Conservation (phyloP, 2,113 vertebrate species). For the Bubo scandiacus region DNA sequence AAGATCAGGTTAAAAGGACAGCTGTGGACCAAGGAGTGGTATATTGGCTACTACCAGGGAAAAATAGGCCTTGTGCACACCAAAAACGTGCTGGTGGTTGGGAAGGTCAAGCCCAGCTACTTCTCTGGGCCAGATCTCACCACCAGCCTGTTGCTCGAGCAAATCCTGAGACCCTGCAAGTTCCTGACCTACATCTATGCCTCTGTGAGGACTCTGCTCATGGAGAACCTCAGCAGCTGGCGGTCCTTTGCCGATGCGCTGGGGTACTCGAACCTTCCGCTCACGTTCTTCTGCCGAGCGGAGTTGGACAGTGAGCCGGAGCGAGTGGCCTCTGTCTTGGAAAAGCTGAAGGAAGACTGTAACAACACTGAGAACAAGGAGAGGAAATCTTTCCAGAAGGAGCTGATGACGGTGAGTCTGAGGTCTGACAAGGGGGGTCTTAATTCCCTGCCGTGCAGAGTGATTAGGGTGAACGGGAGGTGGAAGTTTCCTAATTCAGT, state of each 20-base stretch:
- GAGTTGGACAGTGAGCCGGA: conserved; percentile 92
- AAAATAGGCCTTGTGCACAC: conserved; percentile 89
- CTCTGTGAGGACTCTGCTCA: conserved; percentile 90
- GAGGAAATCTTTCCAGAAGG: conserved; percentile 96
- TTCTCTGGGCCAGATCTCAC: conserved; percentile 88
- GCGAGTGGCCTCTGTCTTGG: conserved; percentile 90
- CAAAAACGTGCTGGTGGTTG: conserved; percentile 91
- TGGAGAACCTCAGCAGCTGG: conserved; percentile 96
- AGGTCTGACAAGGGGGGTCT: rapidly evolving
- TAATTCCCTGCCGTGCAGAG: rapidly evolving
- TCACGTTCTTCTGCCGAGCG: conserved; percentile 87
- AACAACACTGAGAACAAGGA: conserved; percentile 87
- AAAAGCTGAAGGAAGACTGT: conserved; percentile 96
- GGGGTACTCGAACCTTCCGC: conserved; percentile 85
- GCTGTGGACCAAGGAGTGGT: conserved; percentile 98
- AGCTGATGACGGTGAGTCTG: conserved; percentile 88
- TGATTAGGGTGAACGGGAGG: rapidly evolving
- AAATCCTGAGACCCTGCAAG: conserved; percentile 91
- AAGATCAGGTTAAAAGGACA: conserved; percentile 91
- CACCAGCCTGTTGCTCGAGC: conserved; percentile 86
- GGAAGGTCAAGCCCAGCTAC: conserved; percentile 83
- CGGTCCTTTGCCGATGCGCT: conserved; percentile 89
- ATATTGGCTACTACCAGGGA: conserved; percentile 93
- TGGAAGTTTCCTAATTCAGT: neutral
- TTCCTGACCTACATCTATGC: conserved; percentile 98